Percentiles rank a stretch among this genome's conserved stretches.
Evolutionary conservation across 1,140 invertebrate species (phyloP).

Genomic region (Limonius californicus): DNA sequence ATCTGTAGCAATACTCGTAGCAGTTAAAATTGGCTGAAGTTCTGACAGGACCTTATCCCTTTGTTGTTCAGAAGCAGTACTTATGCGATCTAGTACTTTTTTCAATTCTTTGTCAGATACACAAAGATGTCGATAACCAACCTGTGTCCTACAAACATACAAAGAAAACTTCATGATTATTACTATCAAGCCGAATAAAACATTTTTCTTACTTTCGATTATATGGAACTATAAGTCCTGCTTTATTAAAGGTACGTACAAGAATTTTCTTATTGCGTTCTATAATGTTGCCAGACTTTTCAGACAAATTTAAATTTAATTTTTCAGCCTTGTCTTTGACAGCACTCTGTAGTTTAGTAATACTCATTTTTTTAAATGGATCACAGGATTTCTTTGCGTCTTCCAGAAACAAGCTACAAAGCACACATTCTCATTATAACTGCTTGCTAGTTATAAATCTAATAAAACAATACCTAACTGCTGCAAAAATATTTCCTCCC

Average conservation of each 20-base stretch:
- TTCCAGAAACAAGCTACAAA: slow-evolving; percentile 57
- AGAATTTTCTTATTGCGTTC: slow-evolving; percentile 65
- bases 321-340: slow-evolving; percentile 63
- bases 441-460: background rate
- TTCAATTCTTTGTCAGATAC: slow-evolving; percentile 54
- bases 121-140: slow-evolving; percentile 40
- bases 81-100: slow-evolving; percentile 66
- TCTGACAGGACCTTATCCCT: slow-evolving; percentile 57
- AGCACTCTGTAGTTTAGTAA: slow-evolving; percentile 57
- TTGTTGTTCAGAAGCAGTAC: slow-evolving; percentile 58
- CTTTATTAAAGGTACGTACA: slow-evolving; percentile 75
- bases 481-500: slow-evolving; percentile 82
- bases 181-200: too few relatives aligned
- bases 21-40: slow-evolving; percentile 74
- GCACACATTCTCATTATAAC: too few relatives aligned
- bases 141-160: slow-evolving; percentile 37
- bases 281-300: slow-evolving; percentile 58
- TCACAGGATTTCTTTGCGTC: slow-evolving; percentile 57
- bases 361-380: slow-evolving; percentile 62
- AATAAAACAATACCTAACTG: slow-evolving; percentile 64
- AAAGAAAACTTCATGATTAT: too few relatives aligned
- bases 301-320: slow-evolving; percentile 60
- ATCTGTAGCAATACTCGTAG: slow-evolving; percentile 83
- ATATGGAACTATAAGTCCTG: slow-evolving; percentile 86
- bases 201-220: slow-evolving; percentile 62